These are phyloP conservation scores for Phenganax marumi DNA, from an alignment of 92 coral and sea anemone species.

Conservation along the genomic window DNA sequence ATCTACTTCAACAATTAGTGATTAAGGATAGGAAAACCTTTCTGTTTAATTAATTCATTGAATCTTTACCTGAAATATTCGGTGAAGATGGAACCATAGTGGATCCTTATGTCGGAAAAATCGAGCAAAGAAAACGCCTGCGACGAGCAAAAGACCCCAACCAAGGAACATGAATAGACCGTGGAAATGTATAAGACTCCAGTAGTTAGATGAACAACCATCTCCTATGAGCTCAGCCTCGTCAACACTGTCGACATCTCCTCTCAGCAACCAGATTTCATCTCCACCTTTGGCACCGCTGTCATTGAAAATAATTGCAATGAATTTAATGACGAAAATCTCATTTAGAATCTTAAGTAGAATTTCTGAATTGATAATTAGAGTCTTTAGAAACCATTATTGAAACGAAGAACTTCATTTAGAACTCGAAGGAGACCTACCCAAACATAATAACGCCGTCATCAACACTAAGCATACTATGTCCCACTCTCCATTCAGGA, in stretches of 20 bases:
- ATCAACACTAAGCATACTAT: conserved; percentile 61
- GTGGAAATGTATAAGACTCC: conserved; percentile 48
- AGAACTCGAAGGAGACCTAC: conserved; percentile 23
- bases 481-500: conserved; percentile 38
- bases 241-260: conserved; percentile 69
- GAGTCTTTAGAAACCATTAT: neutral
- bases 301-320: neutral
- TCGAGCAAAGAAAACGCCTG: conserved; percentile 29
- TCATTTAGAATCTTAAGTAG: too few relatives aligned
- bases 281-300: conserved; percentile 51
- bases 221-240: conserved; percentile 24
- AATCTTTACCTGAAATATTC: conserved; percentile 18
- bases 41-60: too few relatives aligned
- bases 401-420: neutral
- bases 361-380: too few relatives aligned
- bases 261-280: conserved; percentile 82
- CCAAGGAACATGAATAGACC: conserved; percentile 44
- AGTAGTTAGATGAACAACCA: conserved; percentile 33
- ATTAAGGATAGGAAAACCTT: neutral
- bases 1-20: neutral
- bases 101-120: conserved; percentile 33
- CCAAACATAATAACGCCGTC: conserved; percentile 87
- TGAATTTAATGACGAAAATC: too few relatives aligned
- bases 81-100: conserved; percentile 35
- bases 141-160: conserved; percentile 32